Base-by-base conservation (phyloP, 2,113 vertebrate species). In the Merops nubicus region DNA sequence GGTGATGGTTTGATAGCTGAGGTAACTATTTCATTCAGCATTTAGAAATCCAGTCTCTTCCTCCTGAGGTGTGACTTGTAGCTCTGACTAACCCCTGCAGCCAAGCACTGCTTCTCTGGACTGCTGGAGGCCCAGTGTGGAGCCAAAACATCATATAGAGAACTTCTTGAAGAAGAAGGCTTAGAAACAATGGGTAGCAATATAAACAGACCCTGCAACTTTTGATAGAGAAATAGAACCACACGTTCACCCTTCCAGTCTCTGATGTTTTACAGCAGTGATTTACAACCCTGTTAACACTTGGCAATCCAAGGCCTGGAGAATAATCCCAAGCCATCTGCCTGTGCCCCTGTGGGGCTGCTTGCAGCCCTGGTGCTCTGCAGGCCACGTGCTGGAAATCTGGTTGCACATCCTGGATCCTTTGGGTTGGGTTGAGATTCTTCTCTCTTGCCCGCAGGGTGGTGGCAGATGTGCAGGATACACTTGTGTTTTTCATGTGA, bases 281-380 rank as follows among this genome's bases (percentile, higher is more conserved):
- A 97, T 97, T 96, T 97, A 95, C 84, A 92, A 48, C 53, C 83
- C 85, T 94, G 67, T 97, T 97, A 96, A 93, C 77, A 59, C 69
- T 95, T 93, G 82, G 93, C 75, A 82, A 9, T 82, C 85, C 86
- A 38, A 47, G 59, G 85, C 93, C 84, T 91, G 67, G 77, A 76
- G 90, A 95, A 78, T 91, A 91, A 90, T 96, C 88, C 64, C 73
- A 50, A 91, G 50, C 94, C 93, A 95, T 96, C 96, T 96, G 96
- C 78, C 86, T 91, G 85, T 93, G 90, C 75, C 85, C 88, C 93
- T 88, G 34, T 85, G 84, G 92, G 85, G 72, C 57, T 84, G 75
- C 91, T 93, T 78, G 33, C 65, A 92, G 88, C 59, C 0, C 0
- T 60, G 72, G 65, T 65, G 82, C 34, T 28, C 5, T 81, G 76